Evolutionary conservation across 2,888 invertebrate species (phyloP).

Genomic region (Mactromeris polynyma): DNA sequence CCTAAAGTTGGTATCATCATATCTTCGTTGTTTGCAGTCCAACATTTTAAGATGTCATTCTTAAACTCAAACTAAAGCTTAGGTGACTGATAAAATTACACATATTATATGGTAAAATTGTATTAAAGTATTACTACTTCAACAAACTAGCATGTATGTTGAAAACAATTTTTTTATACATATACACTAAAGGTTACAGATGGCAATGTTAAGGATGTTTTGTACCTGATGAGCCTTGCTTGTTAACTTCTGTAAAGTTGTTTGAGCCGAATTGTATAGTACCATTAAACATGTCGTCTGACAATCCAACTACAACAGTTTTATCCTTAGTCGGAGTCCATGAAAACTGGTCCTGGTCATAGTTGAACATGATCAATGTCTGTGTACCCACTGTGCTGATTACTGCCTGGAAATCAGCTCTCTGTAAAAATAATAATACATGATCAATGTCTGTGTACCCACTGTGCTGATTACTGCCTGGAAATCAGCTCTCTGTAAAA

Average conservation of each 20-base stretch:
- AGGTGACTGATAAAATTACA: no score
- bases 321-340: slow-evolving; percentile 22
- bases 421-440: slow-evolving; percentile 59
- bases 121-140: not conserved
- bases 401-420: slow-evolving; percentile 57
- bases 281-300: not conserved
- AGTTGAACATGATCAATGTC: slow-evolving; percentile 55
- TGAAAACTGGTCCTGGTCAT: slow-evolving; percentile 54
- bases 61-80: no score
- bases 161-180: no score
- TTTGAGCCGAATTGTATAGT: not conserved
- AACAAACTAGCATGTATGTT: no score
- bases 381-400: slow-evolving; percentile 31
- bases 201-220: no score
- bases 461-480: slow-evolving; percentile 51
- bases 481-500: slow-evolving; percentile 56
- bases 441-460: slow-evolving; percentile 30
- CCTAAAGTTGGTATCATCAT: no score
- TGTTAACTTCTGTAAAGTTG: slow-evolving; percentile 32
- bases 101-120: no score
- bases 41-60: no score
- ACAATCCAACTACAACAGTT: slow-evolving; percentile 38
- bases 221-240: slow-evolving; percentile 13
- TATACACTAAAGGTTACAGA: not conserved
- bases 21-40: no score